Evolutionary conservation across 2,797 vertebrate genomes (phyloP), one percentile per base, ranked within the genome.

Genomic region (Alosa sapidissima): DNA sequence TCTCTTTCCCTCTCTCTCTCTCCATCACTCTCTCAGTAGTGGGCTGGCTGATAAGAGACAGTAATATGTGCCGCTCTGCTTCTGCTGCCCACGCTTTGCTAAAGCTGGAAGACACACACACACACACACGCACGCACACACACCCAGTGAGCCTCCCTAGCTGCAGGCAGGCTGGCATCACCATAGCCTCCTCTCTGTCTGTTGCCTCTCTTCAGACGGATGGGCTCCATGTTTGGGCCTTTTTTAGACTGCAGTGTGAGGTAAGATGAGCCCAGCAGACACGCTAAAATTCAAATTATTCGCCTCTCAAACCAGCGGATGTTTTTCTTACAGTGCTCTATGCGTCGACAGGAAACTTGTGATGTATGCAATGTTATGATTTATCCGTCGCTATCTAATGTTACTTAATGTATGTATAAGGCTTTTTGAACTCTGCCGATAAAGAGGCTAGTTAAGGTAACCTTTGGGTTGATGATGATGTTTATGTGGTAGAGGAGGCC

Each of bases 11-110:
- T 28, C 65, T 36, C 28, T 36, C 65, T 33, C 33, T 72, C 19
- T 83, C 68, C 36, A 75, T 55, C n/a, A 36, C 82, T 52, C 33
- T 54, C 51, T 81, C 47, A 81, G 83, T 72, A 86, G 82, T 86
- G 82, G 85, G 48, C 75, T 87, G 90, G 81, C 78, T 86, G 84
- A 89, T 88, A 78, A 86, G 68, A 87, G 83, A 85, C 62, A 49
- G 81, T 87, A 82, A 84, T 88, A 88, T 89, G 85, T 68, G 81
- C 85, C 91, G 83, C 89, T 91, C 81, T 83, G 81, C 81, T 14
- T 72, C 28, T 87, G 84, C 86, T 84, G 84, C 86, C 83, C 83
- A 86, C 87, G 84, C 84, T 45, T 82, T 47, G 85, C 85, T 87
- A 58, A 41, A 81, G 36, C 81, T 87, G 82, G 81, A 86, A 87